phyloP scores from a whole-genome alignment of 1,140 invertebrate genomes.

The Arion vulgaris region DNA sequence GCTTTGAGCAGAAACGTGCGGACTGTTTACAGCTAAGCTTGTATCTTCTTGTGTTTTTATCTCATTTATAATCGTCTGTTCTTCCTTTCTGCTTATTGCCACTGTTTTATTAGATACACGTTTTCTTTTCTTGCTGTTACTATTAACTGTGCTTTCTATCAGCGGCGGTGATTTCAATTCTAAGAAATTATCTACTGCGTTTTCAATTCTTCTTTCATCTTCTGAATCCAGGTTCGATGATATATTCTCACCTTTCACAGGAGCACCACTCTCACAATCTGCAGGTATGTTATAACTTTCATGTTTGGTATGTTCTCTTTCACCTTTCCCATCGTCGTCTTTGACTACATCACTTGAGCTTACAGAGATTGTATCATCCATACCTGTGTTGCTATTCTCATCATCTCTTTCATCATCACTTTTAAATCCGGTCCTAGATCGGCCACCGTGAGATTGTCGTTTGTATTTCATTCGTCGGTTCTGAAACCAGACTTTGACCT shows the following conservation, averaged over 20 bases:
- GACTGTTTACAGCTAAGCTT: slow-evolving; percentile 10
- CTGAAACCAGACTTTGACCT: slow-evolving; percentile 70
- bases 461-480: slow-evolving; percentile 69
- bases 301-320: neutral
- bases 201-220: slow-evolving; percentile 27
- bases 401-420: slow-evolving; percentile 24
- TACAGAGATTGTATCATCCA: neutral
- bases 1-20: slow-evolving; percentile 40
- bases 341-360: neutral
- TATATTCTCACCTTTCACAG: neutral
- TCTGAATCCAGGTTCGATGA: neutral
- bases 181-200: slow-evolving; percentile 33
- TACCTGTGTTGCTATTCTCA: neutral
- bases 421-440: neutral
- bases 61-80: neutral
- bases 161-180: slow-evolving; percentile 28
- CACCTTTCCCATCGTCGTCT: neutral
- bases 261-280: neutral
- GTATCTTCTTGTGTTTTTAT: neutral
- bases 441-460: slow-evolving; percentile 59
- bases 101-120: neutral
- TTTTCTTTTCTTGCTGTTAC: neutral
- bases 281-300: neutral
- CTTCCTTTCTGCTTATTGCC: neutral
- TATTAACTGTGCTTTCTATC: no score